Evolutionary conservation across 2,888 invertebrate species (phyloP), one percentile per base, ranked within the genome.

Genomic region (Eurytoma californica): DNA sequence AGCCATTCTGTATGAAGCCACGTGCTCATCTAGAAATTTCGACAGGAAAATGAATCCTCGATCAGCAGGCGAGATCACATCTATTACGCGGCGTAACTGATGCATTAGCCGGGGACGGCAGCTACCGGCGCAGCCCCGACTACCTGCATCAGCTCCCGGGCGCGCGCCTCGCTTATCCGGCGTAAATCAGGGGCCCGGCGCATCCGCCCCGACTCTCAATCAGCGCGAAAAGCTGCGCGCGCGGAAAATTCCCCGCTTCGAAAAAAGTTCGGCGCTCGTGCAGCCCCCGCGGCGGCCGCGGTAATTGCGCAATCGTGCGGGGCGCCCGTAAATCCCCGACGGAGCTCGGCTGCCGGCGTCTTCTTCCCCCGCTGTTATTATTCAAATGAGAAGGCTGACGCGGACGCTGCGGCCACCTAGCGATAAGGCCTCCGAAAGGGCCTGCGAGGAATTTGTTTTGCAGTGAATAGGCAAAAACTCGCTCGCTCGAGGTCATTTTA

Each of bases 241-340:
- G 18, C 16, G 63, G 63, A 63, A 63, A 63, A 63, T 63, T 39
- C 18, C n/a, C n/a, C 16, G 30, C 12, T 4, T 9, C 9, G n/a
- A 12, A 16, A 60, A 24, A 60, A 20, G 28, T 60, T 57, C 82
- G 80, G 73, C 65, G 80, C 73, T 7, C 4, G 20, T 9, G 39
- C 39, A 39, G 39, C 39, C 39, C 39, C 39, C 39, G 39, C 39
- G 39, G 18, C 79, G 69, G 80, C 51, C 63, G 74, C 79, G 73
- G 80, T 82, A 83, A 84, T 83, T 83, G 80, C 82, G 82, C 82
- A 84, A 83, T 83, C 80, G 73, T 65, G 80, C 73, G 60, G 61
- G 9, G 30, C 30, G 53, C 53, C 13, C 4, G 20, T 39, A 39
- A 39, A 39, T 39, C 39, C 9, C 39, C 39, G 39, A 9, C 39